Base-by-base conservation (phyloP, 2,113 vertebrate species). In the Gymnorhina tibicen region DNA sequence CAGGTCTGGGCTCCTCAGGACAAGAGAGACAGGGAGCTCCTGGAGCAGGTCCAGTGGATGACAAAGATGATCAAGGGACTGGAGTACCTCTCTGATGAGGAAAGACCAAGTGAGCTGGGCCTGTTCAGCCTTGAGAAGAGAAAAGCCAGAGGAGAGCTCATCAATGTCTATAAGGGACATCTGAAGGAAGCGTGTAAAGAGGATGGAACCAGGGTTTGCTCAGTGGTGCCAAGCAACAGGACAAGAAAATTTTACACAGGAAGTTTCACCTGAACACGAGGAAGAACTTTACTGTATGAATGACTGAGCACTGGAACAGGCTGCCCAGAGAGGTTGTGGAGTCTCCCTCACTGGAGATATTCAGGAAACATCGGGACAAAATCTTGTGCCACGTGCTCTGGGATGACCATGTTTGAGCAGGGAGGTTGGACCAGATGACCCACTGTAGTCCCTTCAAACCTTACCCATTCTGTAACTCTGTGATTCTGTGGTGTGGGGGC, bases 341-440 rank as follows among this genome's bases (percentile, higher is more conserved):
- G 27, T 52, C 8, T 69, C 22, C 10, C 10, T 39, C 39, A 27
- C 46, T 39, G 19, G 10, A 46, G 19, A 30, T 28, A 16, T 19
- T 24, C 13, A 46, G 39, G 28, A 28, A 39, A 5, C 1, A 3
- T 44, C n/a, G 0, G 1, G 39, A 20, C 12, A 21, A 5, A 28
- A 21, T 24, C 19, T 16, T 55, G 16, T 47, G 18, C n/a, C 20
- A 5, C 6, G 47, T 20, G 39, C 10, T 69, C 12, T 39, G 8
- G 23, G 46, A 33, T 46, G 27, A 28, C 18, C 1, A 7, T 23
- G 28, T 8, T 39, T 55, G 19, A 53, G 47, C n/a, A 70, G 28
- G 8, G 16, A 41, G 11, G 13, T 16, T 62, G 28, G 55, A 39
- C 10, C 5, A 59, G 33, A 30, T 26, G 30, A 35, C 6, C 13